Percentiles rank a stretch among this genome's conserved stretches.
phyloP scores from a whole-genome alignment of 53 echinoderm and acorn worm genomes.

The Echinometra lucunter region DNA sequence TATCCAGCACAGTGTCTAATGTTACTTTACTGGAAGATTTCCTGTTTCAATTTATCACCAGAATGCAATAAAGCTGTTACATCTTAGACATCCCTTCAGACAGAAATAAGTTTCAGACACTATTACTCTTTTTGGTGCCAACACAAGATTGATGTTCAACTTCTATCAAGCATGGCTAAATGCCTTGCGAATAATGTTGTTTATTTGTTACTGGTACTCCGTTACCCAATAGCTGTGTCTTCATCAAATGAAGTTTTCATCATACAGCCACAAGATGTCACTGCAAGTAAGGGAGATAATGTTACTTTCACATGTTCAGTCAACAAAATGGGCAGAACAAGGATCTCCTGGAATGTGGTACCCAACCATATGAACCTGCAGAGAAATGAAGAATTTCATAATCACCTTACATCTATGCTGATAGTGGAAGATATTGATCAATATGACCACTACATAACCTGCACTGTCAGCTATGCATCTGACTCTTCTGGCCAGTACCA shows the following conservation, averaged over 20 bases:
- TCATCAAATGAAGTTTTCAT: neutral
- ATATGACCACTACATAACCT: conserved; percentile 14
- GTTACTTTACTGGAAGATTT: neutral
- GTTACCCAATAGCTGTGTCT: neutral
- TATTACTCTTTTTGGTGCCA: neutral
- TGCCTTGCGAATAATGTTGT: neutral
- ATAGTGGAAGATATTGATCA: neutral
- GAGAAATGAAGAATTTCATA: neutral
- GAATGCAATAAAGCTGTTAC: neutral
- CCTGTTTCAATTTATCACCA: neutral
- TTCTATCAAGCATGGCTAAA: neutral
- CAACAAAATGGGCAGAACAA: neutral
- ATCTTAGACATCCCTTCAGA: neutral
- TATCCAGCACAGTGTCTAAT: too few species aligned
- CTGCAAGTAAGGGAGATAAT: conserved; percentile 18
- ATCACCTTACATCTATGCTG: neutral
- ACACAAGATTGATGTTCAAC: neutral
- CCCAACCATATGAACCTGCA: neutral
- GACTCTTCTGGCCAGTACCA: neutral
- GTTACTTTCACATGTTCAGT: neutral
- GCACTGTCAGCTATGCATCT: neutral
- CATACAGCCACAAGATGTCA: neutral
- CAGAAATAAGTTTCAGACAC: neutral
- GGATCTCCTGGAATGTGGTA: neutral
- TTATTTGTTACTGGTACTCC: neutral